Conservation (phyloP, 2,797 vertebrate species). For the Muraenolepis orangiensis region DNA sequence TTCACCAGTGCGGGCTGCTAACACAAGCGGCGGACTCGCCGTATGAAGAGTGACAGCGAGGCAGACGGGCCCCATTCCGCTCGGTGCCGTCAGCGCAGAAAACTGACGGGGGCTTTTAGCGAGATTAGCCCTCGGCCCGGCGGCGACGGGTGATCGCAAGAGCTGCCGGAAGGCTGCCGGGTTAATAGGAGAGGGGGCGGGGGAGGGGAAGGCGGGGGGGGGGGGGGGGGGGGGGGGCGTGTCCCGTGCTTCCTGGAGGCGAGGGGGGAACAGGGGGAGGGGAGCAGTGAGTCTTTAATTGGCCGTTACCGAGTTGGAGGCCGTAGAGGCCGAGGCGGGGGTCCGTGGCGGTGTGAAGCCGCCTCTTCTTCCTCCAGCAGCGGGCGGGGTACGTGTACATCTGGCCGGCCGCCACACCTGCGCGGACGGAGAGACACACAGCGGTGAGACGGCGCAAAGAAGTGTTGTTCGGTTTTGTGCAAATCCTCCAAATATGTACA, state of each 20-base stretch:
- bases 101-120: slow-evolving; percentile 41
- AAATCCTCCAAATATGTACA: not conserved
- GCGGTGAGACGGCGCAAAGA: not conserved
- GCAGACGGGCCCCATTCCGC: slow-evolving; percentile 29
- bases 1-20: slow-evolving; percentile 53
- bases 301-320: slow-evolving; percentile 85
- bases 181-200: not conserved
- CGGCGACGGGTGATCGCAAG: slow-evolving; percentile 3
- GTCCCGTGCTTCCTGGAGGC: not conserved
- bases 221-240: not conserved
- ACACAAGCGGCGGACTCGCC: slow-evolving; percentile 57
- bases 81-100: slow-evolving; percentile 27
- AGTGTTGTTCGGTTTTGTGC: not conserved
- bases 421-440: not conserved
- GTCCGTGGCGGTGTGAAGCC: slow-evolving; percentile 88
- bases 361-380: slow-evolving; percentile 96
- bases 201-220: not conserved
- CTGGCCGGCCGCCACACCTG: slow-evolving; percentile 87
- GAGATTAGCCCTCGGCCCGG: slow-evolving; percentile 50
- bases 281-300: slow-evolving; percentile 8
- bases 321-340: slow-evolving; percentile 88
- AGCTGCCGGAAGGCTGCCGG: not conserved
- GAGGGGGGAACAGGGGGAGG: slow-evolving; percentile 4
- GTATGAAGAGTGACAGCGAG: slow-evolving; percentile 47
- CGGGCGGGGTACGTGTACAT: slow-evolving; percentile 94